Percentiles rank a stretch among this genome's conserved stretches.
Evolutionary conservation across 2,113 vertebrate species (phyloP).

Genomic region (Cephalopterus ornatus): DNA sequence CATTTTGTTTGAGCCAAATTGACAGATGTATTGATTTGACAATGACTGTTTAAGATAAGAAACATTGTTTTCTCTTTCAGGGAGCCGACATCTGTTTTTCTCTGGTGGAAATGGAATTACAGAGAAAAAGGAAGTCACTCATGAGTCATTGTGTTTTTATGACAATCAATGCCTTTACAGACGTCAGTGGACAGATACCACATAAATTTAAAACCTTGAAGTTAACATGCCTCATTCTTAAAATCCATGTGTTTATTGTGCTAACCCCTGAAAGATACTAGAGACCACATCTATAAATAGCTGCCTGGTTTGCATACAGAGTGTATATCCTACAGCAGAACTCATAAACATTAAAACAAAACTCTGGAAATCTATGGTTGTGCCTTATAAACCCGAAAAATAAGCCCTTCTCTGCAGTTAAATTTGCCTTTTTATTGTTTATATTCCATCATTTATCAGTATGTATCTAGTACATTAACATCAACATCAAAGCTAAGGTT

Average conservation of each 20-base stretch:
- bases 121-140: conserved; percentile 23
- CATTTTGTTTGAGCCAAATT: conserved; percentile 10
- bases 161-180: conserved; percentile 36
- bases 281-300: background rate
- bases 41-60: conserved; percentile 28
- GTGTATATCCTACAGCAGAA: background rate
- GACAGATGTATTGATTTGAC: conserved; percentile 45
- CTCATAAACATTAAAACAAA: background rate
- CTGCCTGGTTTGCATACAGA: background rate
- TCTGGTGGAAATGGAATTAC: conserved; percentile 57
- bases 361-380: background rate
- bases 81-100: conserved; percentile 13
- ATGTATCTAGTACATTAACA: background rate
- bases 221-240: background rate
- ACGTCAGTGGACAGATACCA: background rate
- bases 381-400: background rate
- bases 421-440: background rate
- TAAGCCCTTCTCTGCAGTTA: background rate
- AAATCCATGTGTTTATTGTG: background rate
- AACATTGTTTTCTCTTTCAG: background rate
- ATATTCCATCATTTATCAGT: background rate
- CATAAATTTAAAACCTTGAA: background rate
- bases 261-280: background rate
- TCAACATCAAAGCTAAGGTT: background rate
- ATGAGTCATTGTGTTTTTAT: conserved; percentile 53